A percentile compares a stretch with the other conserved stretches of the same genome.
Conservation (phyloP, 2,113 vertebrate species). For the Carollia perspicillata region DNA sequence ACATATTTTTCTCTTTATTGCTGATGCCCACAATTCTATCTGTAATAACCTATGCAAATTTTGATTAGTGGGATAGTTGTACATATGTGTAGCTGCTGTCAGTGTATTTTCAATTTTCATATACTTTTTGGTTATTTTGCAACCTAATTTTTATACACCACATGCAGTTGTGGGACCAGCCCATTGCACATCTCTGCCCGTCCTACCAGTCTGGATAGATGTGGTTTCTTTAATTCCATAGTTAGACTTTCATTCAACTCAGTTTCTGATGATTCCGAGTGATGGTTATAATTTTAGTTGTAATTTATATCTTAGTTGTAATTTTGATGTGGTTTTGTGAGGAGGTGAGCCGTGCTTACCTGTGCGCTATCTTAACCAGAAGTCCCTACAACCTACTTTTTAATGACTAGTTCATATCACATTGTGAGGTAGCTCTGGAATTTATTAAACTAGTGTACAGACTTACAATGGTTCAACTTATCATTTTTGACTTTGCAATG, state of each 20-base stretch:
- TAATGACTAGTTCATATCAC: not conserved
- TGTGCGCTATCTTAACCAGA: too few relatives aligned
- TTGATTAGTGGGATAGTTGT: not conserved
- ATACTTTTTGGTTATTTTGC: not conserved
- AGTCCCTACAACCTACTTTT: too few relatives aligned
- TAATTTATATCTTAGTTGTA: too few relatives aligned
- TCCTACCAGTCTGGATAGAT: too few relatives aligned
- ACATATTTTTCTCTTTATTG: slow-evolving; percentile 10
- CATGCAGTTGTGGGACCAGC: too few relatives aligned
- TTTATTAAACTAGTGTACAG: not conserved
- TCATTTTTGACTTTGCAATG: not conserved
- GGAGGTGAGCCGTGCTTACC: too few relatives aligned
- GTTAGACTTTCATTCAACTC: too few relatives aligned
- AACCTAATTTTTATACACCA: not conserved
- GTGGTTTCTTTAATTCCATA: too few relatives aligned
- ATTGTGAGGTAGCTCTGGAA: not conserved
- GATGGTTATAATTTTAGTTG: too few relatives aligned
- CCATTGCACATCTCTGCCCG: too few relatives aligned
- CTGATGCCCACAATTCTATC: not conserved
- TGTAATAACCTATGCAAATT: not conserved
- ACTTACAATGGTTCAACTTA: not conserved
- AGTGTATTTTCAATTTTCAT: not conserved
- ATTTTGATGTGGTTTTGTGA: too few relatives aligned
- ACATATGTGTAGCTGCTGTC: not conserved
- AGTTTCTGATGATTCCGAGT: too few relatives aligned